Evolutionary conservation across 2,888 invertebrate species (phyloP).

Genomic region (Pecten maximus): DNA sequence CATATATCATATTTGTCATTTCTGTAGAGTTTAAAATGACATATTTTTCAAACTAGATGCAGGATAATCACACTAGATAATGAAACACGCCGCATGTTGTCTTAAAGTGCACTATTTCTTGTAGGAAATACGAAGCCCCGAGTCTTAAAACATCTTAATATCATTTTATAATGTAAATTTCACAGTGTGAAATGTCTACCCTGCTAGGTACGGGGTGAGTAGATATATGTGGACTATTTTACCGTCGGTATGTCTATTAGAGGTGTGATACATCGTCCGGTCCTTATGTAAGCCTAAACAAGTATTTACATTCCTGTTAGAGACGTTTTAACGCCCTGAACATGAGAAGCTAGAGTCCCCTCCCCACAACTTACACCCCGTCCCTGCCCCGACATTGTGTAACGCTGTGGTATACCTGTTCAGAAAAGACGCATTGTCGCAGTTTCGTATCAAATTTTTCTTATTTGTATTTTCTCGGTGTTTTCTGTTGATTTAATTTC

Average conservation of each 20-base stretch:
- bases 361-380: neutral
- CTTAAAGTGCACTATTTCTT: slow-evolving; percentile 27
- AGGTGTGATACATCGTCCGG: neutral
- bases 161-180: slow-evolving; percentile 33
- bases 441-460: neutral
- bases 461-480: neutral
- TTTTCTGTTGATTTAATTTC: neutral
- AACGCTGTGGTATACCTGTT: neutral
- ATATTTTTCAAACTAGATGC: neutral
- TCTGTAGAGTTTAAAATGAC: neutral
- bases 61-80: neutral
- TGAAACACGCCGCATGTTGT: neutral
- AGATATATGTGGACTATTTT: neutral
- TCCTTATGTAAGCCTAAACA: neutral
- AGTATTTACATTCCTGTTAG: neutral
- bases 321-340: neutral
- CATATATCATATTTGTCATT: slow-evolving; percentile 7
- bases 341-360: neutral
- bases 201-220: neutral
- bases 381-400: neutral
- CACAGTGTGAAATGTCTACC: slow-evolving; percentile 11
- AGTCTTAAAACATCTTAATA: slow-evolving; percentile 29
- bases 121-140: neutral
- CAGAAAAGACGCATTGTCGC: neutral
- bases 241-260: neutral